Base-by-base conservation (phyloP, 64 coral and sea anemone species). In the Trachythela sp. region DNA sequence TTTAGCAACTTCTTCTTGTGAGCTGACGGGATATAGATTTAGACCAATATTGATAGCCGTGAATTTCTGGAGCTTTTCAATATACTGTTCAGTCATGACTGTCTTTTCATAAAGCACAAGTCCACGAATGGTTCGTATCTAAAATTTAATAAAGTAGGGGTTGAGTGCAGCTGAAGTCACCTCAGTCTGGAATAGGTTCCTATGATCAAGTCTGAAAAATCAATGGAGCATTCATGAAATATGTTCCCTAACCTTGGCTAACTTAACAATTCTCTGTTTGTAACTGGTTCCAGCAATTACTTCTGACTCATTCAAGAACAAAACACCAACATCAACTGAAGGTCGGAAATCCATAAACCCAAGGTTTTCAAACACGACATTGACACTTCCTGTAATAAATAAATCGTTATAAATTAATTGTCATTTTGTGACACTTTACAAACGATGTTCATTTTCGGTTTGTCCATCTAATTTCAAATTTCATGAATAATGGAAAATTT, bases 331-430 rank as follows among this genome's bases (percentile, higher is more conserved):
- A 29, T 91, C 89, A 35, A 56, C 72, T 45, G 95, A 98, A 43
- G 95, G 93, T 48, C 92, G 59, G 71, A 98, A 98, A 39, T 98
- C 95, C 83, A 92, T 54, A 18, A 98, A 48, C 33, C 95, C 93
- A 91, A 98, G 89, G 70, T 91, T 85, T 80, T 98, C 95, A 71
- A 92, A 76, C 76, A 94, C 87, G 8, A 98, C 87, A 86, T 88
- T 98, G 1, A 93, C 76, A 91, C 88, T 94, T 77, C 94, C 95
- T 98, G 64, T 27, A 48, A 94, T 41, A 86, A 29, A 72, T 6
- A 64, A 64, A 52, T 15, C 13, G 13, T 15, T 52, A 11, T 52
- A 72, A 35, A 72, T 72, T n/a, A n/a, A n/a, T n/a, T n/a, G n/a
- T n/a, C n/a, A n/a, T n/a, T n/a, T n/a, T n/a, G n/a, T n/a, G n/a